Conservation (phyloP, 92 coral and sea anemone genomes). For the Umimayanthus chanpuru region DNA sequence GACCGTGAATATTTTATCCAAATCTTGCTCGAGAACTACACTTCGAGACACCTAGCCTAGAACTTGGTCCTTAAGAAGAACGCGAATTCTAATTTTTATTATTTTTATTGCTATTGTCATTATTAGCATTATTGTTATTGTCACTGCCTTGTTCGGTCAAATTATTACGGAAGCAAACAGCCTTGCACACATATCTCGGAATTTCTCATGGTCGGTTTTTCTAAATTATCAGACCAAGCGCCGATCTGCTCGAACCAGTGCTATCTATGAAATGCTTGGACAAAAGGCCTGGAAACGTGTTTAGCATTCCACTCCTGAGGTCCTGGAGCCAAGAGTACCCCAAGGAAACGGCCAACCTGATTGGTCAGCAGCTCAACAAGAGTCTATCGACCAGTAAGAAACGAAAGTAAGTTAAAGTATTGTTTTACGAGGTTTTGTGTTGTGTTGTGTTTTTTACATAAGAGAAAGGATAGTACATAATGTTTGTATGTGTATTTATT, state of each 20-base stretch:
- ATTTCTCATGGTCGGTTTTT: not conserved
- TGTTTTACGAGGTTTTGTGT: too few relatives aligned
- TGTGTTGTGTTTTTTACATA: too few relatives aligned
- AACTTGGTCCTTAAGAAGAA: slow-evolving; percentile 90
- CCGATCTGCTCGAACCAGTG: slow-evolving; percentile 84
- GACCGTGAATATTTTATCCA: slow-evolving; percentile 73
- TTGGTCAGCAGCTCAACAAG: slow-evolving; percentile 84
- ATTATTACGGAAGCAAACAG: too few relatives aligned
- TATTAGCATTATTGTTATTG: too few relatives aligned
- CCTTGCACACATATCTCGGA: too few relatives aligned
- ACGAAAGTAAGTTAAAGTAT: slow-evolving; percentile 65
- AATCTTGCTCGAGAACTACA: slow-evolving; percentile 69
- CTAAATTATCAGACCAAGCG: slow-evolving; percentile 67
- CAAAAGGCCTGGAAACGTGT: slow-evolving; percentile 92
- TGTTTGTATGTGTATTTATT: too few relatives aligned
- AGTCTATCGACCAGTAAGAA: slow-evolving; percentile 83
- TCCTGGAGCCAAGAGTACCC: slow-evolving; percentile 95
- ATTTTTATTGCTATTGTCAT: too few relatives aligned
- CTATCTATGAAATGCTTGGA: slow-evolving; percentile 93
- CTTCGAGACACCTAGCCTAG: slow-evolving; percentile 88
- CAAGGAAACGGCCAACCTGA: slow-evolving; percentile 82
- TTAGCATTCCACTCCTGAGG: slow-evolving; percentile 82
- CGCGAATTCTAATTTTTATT: slow-evolving; percentile 6
- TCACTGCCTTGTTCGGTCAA: too few relatives aligned
- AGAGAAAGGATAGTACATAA: too few relatives aligned